A percentile compares a stretch with the other conserved stretches of the same genome.
Evolutionary conservation across 2,113 vertebrate genomes (phyloP).

Genomic region (Dicentrarchus labrax): DNA sequence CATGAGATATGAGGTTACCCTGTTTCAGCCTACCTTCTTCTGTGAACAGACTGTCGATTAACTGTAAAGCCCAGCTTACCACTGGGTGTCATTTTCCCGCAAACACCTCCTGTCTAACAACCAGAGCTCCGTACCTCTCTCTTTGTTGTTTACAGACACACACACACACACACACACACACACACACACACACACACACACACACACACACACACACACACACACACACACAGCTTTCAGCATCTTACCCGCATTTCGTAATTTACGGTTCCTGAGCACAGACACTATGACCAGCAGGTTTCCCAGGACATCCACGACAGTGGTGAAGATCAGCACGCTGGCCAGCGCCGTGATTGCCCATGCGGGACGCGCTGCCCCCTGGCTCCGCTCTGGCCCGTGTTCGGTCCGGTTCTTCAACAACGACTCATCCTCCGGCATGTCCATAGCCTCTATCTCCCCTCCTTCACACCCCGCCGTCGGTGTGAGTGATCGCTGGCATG

Average conservation of each 20-base stretch:
- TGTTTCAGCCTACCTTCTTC: neutral
- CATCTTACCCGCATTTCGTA: conserved; percentile 61
- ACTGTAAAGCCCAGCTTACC: neutral
- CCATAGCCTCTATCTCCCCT: conserved; percentile 24
- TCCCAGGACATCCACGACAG: conserved; percentile 61
- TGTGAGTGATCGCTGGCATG: conserved; percentile 5
- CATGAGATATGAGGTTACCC: neutral
- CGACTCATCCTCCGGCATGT: conserved; percentile 35
- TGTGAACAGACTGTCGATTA: neutral
- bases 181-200: neutral
- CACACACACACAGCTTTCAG: neutral
- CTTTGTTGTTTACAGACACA: neutral
- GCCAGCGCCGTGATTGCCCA: conserved; percentile 62
- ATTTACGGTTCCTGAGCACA: conserved; percentile 54
- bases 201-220: neutral
- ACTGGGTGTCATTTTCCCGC: neutral
- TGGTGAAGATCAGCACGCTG: conserved; percentile 63
- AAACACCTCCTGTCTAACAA: neutral
- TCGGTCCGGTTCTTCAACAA: conserved; percentile 29
- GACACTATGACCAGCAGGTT: conserved; percentile 64
- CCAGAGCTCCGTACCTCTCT: neutral
- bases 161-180: neutral
- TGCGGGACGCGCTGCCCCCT: conserved; percentile 34
- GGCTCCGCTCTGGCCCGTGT: conserved; percentile 37
- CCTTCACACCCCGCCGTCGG: conserved; percentile 13